These are phyloP conservation scores for Aspidiotus rigidus DNA, from an alignment of 2,888 invertebrate genomes.

Conservation along the genomic window DNA sequence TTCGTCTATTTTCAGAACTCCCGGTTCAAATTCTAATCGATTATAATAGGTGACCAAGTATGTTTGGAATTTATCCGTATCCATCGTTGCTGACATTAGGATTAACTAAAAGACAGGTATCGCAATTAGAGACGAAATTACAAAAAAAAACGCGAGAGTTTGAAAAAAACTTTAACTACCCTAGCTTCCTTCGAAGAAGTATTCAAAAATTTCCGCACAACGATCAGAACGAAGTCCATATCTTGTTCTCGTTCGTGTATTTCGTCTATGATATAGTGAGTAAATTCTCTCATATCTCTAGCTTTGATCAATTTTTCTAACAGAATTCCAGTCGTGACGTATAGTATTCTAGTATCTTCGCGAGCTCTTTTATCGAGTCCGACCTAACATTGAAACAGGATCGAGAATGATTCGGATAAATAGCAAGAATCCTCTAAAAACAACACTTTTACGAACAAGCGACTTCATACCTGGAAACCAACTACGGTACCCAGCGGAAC, in stretches of 20 bases:
- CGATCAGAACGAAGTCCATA: constrained; percentile 77
- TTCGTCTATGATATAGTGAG: constrained; percentile 87
- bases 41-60: constrained; percentile 53
- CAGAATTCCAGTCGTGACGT: constrained; percentile 81
- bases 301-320: constrained; percentile 62
- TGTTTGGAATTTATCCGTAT: constrained; percentile 58
- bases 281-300: constrained; percentile 65
- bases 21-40: constrained; percentile 44
- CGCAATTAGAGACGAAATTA: too few species aligned
- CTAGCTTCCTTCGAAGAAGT: constrained; percentile 58
- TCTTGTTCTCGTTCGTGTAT: constrained; percentile 88
- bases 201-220: constrained; percentile 67
- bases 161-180: constrained; percentile 41
- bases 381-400: constrained; percentile 11
- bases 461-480: constrained; percentile 66
- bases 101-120: constrained; percentile 49
- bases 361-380: constrained; percentile 48
- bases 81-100: constrained; percentile 90
- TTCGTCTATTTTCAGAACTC: constrained; percentile 45
- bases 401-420: neutral
- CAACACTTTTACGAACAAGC: too few species aligned
- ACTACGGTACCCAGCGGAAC: constrained; percentile 76
- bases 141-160: too few species aligned
- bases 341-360: constrained; percentile 65
- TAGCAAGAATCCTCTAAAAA: too few species aligned